Evolutionary conservation across 2,113 vertebrate species (phyloP).

Genomic region (Haemorhous mexicanus): DNA sequence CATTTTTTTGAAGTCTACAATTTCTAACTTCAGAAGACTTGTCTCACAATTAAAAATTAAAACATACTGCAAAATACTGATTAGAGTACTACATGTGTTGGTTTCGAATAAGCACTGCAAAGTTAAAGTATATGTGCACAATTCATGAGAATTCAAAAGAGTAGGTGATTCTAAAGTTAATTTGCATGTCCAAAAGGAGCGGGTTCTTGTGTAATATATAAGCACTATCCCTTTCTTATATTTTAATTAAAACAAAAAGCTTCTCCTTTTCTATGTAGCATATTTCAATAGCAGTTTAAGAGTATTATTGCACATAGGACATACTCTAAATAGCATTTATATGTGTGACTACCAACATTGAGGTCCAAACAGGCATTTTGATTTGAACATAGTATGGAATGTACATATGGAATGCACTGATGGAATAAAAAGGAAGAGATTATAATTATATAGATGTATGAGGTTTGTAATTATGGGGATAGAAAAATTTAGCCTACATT

Average conservation of each 20-base stretch:
- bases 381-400: neutral
- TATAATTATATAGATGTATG: neutral
- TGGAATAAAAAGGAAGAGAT: neutral
- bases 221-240: neutral
- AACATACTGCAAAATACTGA: neutral
- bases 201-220: neutral
- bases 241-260: neutral
- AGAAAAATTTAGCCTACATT: neutral
- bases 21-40: neutral
- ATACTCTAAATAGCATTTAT: neutral
- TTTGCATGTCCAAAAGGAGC: neutral
- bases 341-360: neutral
- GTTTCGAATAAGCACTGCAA: neutral
- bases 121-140: neutral
- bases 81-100: neutral
- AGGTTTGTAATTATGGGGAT: neutral
- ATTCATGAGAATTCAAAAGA: neutral
- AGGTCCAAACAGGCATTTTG: neutral
- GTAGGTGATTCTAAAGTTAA: neutral
- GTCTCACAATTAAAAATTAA: neutral
- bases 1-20: neutral
- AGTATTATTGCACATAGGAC: neutral
- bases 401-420: neutral
- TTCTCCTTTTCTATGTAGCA: neutral
- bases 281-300: neutral